phyloP scores from a whole-genome alignment of 2,797 vertebrate species.

The Columba guinea region DNA sequence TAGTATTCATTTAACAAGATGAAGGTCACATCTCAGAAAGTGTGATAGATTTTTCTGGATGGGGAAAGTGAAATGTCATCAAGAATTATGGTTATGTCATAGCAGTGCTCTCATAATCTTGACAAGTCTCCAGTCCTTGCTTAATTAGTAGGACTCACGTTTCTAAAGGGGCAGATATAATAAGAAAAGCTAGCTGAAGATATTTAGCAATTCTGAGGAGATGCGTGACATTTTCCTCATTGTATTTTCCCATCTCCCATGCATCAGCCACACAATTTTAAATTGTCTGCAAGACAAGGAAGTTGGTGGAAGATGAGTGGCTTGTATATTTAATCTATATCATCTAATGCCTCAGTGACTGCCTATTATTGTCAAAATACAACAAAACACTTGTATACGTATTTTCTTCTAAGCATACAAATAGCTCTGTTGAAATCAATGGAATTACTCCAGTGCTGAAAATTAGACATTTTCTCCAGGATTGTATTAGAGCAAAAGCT shows the following conservation, averaged over 20 bases:
- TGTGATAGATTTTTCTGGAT: constrained; percentile 65
- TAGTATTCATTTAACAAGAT: constrained; percentile 65
- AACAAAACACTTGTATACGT: neutral
- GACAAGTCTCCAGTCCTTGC: constrained; percentile 41
- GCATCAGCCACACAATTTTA: constrained; percentile 26
- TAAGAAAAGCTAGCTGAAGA: constrained; percentile 11
- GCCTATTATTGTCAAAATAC: neutral
- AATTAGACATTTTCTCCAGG: neutral
- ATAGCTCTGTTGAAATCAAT: neutral
- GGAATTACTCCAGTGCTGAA: neutral
- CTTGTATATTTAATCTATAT: constrained; percentile 5
- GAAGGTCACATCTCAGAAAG: constrained; percentile 63
- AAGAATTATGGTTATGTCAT: constrained; percentile 64
- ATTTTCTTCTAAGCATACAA: neutral
- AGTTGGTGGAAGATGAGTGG: neutral
- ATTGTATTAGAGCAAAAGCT: neutral
- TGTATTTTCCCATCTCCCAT: neutral
- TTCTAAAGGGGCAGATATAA: constrained; percentile 46
- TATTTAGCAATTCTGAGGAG: constrained; percentile 27
- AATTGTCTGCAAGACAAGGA: constrained; percentile 19
- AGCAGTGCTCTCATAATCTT: constrained; percentile 40
- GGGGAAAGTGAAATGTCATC: constrained; percentile 64
- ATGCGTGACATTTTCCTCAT: neutral
- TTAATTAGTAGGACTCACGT: constrained; percentile 53
- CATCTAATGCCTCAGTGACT: constrained; percentile 4